Evolutionary conservation across 2,113 vertebrate species (phyloP), one percentile per base, ranked within the genome.

Genomic region (Oceanodroma tethys): DNA sequence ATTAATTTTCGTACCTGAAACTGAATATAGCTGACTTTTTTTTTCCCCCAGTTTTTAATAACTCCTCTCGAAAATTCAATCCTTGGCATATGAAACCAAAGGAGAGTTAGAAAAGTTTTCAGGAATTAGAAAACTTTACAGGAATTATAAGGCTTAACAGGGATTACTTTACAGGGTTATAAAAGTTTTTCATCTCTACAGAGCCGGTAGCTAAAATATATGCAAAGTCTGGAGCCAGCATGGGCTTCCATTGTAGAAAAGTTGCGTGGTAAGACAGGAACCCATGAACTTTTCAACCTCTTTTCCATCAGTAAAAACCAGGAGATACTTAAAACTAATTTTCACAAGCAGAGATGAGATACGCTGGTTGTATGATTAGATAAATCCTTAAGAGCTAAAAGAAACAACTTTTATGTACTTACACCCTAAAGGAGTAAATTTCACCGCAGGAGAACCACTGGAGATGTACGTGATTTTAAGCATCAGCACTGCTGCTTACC

Each of bases 1-100:
- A 97, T 96, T 93, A 96, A 80, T 95, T 97, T 96, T 95, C 80
- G 60, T 74, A 95, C 52, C 83, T 94, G 91, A 93, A 91, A 90
- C 50, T 82, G 83, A 95, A 70, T 53, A 86, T 38, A 42, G 50
- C 40, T 81, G 70, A 74, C 81, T 38, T 74, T 55, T 16, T 29
- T 43, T 13, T 4, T 7, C 16, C 17, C 13, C 20, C 7, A 38
- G 25, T 50, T 92, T 86, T 91, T 88, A 87, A 75, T 82, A 70
- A 23, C 43, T 59, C 13, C 10, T 85, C 70, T 85, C 48, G 93
- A 94, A 92, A 85, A 60, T 26, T 75, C 32, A 70, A 40, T 80
- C 84, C 19, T 79, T 80, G 29, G 58, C 71, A 45, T 3, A 25
- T 7, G 45, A 90, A 91, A 85, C 45, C 25, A 43, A 68, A 75